phyloP scores from a whole-genome alignment of 2,797 vertebrate genomes.

The Pangasius sanitwongsei region DNA sequence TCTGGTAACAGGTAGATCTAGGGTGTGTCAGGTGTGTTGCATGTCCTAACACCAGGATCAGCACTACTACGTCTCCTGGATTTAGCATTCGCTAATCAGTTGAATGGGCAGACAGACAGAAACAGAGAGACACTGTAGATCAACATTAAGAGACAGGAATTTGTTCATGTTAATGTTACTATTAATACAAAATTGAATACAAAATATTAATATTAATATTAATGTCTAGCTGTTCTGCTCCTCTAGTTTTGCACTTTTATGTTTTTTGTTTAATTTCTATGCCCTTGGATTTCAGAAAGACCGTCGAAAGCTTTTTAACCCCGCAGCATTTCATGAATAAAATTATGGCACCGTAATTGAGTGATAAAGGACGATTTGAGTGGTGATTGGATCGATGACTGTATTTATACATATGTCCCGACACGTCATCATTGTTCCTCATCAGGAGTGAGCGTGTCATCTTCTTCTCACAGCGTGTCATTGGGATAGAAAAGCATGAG shows the following conservation, averaged over 20 bases:
- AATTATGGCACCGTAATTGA: constrained; percentile 40
- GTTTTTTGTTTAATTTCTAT: background rate
- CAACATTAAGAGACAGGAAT: background rate
- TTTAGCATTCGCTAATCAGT: background rate
- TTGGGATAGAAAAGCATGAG: constrained; percentile 29
- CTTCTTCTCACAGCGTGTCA: constrained; percentile 27
- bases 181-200: background rate
- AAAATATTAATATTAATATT: background rate
- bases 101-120: background rate
- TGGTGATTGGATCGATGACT: constrained; percentile 44
- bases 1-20: background rate
- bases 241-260: background rate
- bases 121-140: background rate
- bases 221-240: background rate
- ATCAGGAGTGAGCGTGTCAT: constrained; percentile 25
- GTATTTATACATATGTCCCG: constrained; percentile 52
- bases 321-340: constrained; percentile 27
- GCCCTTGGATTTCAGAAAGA: constrained; percentile 7
- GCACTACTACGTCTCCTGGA: background rate
- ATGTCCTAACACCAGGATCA: background rate
- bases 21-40: background rate
- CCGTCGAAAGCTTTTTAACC: background rate
- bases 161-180: background rate
- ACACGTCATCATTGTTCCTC: constrained; percentile 45
- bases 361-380: constrained; percentile 32